These are phyloP conservation scores for Rhadinocentrus ornatus DNA, from an alignment of 2,797 vertebrate species.

Conservation along the genomic window DNA sequence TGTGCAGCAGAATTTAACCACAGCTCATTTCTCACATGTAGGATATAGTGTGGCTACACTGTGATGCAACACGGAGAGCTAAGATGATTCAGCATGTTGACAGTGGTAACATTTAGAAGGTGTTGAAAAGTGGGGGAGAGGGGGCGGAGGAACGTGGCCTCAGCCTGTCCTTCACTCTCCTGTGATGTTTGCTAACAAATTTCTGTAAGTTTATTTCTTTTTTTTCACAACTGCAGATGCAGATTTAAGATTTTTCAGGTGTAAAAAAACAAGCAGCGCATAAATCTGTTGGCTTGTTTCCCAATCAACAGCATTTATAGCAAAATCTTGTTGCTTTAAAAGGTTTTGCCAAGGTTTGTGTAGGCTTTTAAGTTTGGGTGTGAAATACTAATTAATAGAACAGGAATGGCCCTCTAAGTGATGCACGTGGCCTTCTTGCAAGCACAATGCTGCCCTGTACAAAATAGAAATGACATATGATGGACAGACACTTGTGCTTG, in stretches of 20 bases:
- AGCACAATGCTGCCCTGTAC: neutral
- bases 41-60: neutral
- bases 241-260: neutral
- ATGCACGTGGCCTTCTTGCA: neutral
- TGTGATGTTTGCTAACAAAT: conserved; percentile 18
- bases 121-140: conserved; percentile 27
- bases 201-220: neutral
- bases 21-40: conserved; percentile 10
- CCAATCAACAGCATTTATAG: neutral
- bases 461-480: conserved; percentile 25
- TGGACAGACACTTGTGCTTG: conserved; percentile 56
- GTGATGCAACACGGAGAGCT: neutral
- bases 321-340: neutral
- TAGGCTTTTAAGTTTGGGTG: neutral
- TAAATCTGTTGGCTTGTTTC: neutral
- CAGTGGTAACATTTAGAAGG: conserved; percentile 58
- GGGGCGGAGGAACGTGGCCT: conserved; percentile 28
- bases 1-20: conserved; percentile 26
- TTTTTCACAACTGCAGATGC: neutral
- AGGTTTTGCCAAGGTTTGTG: neutral
- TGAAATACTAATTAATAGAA: neutral
- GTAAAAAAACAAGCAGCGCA: neutral
- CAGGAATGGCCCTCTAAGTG: neutral
- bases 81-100: conserved; percentile 51
- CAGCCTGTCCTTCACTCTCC: conserved; percentile 38